Evolutionary conservation across 2,888 invertebrate genomes (phyloP).

Genomic region (Drosophila fulvimacula): DNA sequence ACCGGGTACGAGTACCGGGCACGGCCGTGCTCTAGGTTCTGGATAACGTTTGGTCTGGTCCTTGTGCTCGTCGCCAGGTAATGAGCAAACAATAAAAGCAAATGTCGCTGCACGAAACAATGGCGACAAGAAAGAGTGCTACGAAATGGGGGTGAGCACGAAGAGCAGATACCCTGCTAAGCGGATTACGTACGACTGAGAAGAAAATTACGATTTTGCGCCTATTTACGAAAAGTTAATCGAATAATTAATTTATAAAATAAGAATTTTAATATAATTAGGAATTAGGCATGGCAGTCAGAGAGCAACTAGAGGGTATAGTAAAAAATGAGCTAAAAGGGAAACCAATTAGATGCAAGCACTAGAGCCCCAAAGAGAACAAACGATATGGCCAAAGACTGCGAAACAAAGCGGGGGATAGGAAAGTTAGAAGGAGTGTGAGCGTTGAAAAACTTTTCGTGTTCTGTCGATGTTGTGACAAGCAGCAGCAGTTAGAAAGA

Average conservation of each 20-base stretch:
- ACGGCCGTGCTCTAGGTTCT: conserved; percentile 7
- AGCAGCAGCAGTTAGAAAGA: conserved; percentile 23
- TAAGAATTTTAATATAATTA: neutral
- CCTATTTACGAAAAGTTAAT: neutral
- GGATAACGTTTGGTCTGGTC: conserved; percentile 17
- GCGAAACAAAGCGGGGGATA: neutral
- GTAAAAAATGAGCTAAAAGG: conserved; percentile 31
- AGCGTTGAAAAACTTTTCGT: conserved; percentile 55
- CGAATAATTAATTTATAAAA: neutral
- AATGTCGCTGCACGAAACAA: conserved; percentile 75
- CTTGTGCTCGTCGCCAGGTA: conserved; percentile 65
- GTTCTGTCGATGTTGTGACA: conserved; percentile 75
- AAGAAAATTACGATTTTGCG: neutral
- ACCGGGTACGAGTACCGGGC: neutral
- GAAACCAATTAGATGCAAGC: conserved; percentile 70
- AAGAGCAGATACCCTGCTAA: conserved; percentile 3
- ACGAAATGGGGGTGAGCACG: neutral
- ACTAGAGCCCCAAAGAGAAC: conserved; percentile 27
- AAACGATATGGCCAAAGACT: conserved; percentile 25
- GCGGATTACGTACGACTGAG: neutral
- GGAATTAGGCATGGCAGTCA: neutral
- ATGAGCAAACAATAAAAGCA: conserved; percentile 80
- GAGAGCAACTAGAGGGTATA: neutral
- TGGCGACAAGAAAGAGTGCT: conserved; percentile 37
- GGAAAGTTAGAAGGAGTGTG: neutral